Percentiles rank a stretch among this genome's conserved stretches.
Conservation (phyloP, 2,797 vertebrate species). For the Amblyraja radiata region DNA sequence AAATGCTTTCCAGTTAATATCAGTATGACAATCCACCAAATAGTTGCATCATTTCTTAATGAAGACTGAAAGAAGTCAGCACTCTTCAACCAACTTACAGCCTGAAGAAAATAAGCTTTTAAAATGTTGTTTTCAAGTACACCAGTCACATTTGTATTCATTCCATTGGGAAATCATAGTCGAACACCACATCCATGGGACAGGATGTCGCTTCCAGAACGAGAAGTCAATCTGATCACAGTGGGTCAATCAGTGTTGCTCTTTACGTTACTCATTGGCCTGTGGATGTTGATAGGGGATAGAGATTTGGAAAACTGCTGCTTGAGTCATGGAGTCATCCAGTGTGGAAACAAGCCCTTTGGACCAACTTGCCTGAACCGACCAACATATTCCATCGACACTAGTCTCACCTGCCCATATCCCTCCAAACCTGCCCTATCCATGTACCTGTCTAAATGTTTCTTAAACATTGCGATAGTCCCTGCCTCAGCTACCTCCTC, state of each 20-base stretch:
- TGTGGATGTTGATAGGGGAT: not conserved
- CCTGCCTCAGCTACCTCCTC: too few relatives aligned
- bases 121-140: not conserved
- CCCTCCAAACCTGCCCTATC: too few relatives aligned
- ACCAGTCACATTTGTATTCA: slow-evolving; percentile 2
- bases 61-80: not conserved
- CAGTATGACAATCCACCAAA: not conserved
- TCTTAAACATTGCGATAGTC: too few relatives aligned
- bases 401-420: too few relatives aligned
- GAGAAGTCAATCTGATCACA: not conserved
- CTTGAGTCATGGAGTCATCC: too few relatives aligned
- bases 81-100: not conserved
- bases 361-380: too few relatives aligned
- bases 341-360: too few relatives aligned
- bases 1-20: slow-evolving; percentile 26
- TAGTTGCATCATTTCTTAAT: not conserved
- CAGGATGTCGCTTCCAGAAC: not conserved
- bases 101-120: not conserved
- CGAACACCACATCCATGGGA: not conserved
- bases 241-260: not conserved
- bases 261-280: not conserved
- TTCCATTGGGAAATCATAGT: not conserved
- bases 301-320: not conserved
- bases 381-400: too few relatives aligned
- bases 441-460: too few relatives aligned